Evolutionary conservation across 1,140 invertebrate genomes (phyloP).

Genomic region (Lepidurus apus): DNA sequence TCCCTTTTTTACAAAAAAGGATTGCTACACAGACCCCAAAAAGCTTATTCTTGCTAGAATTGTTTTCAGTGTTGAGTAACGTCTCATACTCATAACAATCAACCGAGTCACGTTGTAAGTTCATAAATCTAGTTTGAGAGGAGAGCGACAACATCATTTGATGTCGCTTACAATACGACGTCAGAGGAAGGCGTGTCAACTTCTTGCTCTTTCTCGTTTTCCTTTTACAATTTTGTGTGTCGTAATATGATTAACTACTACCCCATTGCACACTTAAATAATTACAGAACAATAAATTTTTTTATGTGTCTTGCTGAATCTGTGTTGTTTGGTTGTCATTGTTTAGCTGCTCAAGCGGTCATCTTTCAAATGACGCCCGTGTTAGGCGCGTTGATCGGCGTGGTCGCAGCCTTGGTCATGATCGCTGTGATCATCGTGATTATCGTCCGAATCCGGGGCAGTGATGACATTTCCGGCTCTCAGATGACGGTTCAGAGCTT

Average conservation of each 20-base stretch:
- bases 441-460: constrained; percentile 27
- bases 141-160: not conserved
- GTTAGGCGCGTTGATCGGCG: constrained; percentile 32
- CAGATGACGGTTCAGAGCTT: not conserved
- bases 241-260: too few species aligned
- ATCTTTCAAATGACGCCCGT: constrained; percentile 34
- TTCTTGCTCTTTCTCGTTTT: too few species aligned
- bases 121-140: not conserved
- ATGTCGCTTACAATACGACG: not conserved
- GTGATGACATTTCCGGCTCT: constrained; percentile 30
- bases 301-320: not conserved
- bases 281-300: not conserved
- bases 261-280: not conserved
- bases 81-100: too few species aligned
- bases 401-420: constrained; percentile 31
- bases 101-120: not conserved
- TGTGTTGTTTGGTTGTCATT: not conserved
- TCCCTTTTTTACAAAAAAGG: too few species aligned
- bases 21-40: too few species aligned
- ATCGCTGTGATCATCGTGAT: constrained; percentile 31
- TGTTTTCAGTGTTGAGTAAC: too few species aligned
- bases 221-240: too few species aligned
- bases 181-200: not conserved
- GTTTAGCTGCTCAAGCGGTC: constrained; percentile 30
- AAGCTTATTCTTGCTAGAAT: too few species aligned